These are phyloP conservation scores for Zingel zingel DNA, from an alignment of 2,113 vertebrate genomes.

Conservation along the genomic window DNA sequence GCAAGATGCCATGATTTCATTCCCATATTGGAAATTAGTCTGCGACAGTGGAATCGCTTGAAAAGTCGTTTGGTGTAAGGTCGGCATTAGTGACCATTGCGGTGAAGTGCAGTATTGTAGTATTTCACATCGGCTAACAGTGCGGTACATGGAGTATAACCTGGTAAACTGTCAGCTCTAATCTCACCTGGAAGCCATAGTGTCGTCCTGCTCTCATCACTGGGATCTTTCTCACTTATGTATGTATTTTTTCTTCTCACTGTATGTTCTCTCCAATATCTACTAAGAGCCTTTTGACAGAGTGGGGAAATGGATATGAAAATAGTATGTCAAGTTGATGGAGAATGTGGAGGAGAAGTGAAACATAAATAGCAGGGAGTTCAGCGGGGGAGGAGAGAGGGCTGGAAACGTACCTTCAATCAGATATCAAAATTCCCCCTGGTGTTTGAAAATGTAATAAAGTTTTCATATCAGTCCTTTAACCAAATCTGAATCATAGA, in stretches of 20 bases:
- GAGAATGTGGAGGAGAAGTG: slow-evolving; percentile 21
- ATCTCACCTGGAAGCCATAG: slow-evolving; percentile 22
- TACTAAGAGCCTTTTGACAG: background rate
- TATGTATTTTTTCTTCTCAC: background rate
- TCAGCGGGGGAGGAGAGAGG: background rate
- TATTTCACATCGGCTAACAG: no score
- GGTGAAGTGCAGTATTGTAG: no score
- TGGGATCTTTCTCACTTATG: slow-evolving; percentile 15
- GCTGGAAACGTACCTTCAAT: background rate
- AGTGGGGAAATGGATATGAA: background rate
- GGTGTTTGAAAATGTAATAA: background rate
- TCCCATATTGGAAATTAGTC: no score
- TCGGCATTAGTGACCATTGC: no score
- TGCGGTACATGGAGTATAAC: background rate
- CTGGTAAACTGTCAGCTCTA: background rate
- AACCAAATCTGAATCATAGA: background rate
- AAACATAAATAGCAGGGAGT: background rate
- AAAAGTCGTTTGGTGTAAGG: no score
- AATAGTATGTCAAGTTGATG: slow-evolving; percentile 25
- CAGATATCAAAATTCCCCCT: background rate
- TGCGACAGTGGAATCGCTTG: no score
- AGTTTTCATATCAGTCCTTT: background rate
- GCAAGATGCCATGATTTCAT: no score
- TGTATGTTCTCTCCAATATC: slow-evolving; percentile 13
- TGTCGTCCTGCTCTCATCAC: slow-evolving; percentile 19